Percentiles rank a stretch among this genome's conserved stretches.
These are phyloP conservation scores for Drosophila leontia DNA, from an alignment of 1,140 invertebrate genomes.

Conservation along the genomic window DNA sequence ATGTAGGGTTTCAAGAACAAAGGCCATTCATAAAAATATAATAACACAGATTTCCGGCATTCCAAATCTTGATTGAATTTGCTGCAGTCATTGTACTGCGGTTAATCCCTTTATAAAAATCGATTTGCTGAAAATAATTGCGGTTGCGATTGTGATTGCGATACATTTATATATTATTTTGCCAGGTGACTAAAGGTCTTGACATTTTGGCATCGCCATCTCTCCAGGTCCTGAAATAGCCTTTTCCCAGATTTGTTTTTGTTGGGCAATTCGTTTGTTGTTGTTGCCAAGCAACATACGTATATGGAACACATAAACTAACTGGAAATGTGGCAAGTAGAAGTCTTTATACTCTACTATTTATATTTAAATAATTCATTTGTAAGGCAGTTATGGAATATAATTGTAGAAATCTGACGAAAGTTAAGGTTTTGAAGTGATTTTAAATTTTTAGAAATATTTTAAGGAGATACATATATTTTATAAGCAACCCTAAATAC, in stretches of 20 bases:
- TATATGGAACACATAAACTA: neutral
- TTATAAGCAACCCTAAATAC: too few species aligned
- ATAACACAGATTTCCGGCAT: neutral
- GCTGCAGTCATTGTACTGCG: neutral
- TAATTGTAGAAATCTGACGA: accelerated
- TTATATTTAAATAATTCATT: neutral
- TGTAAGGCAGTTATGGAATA: too few species aligned
- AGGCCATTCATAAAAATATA: neutral
- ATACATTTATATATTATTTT: neutral
- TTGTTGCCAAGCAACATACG: constrained; percentile 12
- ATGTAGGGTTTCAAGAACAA: neutral
- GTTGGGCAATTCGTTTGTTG: constrained; percentile 5
- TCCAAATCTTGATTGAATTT: neutral
- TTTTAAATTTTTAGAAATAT: neutral
- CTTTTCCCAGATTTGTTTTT: constrained; percentile 16
- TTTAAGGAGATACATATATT: neutral
- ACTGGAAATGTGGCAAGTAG: neutral
- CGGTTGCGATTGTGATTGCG: neutral
- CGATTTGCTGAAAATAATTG: constrained; percentile 6
- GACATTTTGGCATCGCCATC: neutral
- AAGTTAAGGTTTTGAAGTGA: neutral
- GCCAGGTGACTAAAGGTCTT: constrained; percentile 10
- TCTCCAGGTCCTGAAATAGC: constrained; percentile 10
- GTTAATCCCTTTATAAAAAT: neutral
- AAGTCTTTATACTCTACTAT: neutral